phyloP scores from a whole-genome alignment of 2,797 vertebrate species.

The Lepus townsendii region DNA sequence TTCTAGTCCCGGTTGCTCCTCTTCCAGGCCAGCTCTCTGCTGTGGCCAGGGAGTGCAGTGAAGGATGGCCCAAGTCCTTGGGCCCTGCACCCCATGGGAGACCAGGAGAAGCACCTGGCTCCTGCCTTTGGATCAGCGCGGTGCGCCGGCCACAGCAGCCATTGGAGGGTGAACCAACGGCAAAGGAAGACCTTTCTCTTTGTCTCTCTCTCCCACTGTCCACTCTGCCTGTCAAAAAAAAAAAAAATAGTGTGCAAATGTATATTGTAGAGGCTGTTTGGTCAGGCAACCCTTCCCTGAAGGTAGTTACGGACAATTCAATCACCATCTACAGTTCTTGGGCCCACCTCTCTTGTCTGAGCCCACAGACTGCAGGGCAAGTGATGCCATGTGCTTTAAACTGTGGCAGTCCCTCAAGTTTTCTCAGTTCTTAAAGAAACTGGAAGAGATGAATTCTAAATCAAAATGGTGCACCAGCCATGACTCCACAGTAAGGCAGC shows the following conservation, averaged over 20 bases:
- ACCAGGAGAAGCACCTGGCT: no score
- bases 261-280: not conserved
- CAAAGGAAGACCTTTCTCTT: no score
- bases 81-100: no score
- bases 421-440: conserved; percentile 28
- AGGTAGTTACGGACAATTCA: not conserved
- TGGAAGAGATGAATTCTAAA: not conserved
- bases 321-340: not conserved
- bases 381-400: not conserved
- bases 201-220: no score
- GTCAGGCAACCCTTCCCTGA: not conserved
- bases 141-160: no score
- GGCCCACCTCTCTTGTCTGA: not conserved
- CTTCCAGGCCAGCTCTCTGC: no score
- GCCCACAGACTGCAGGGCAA: not conserved
- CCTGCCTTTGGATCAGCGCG: no score
- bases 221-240: no score
- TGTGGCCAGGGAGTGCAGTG: no score
- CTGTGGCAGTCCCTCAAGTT: not conserved
- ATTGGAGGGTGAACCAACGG: no score
- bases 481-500: conserved; percentile 3
- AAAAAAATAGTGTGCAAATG: not conserved
- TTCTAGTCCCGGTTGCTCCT: no score
- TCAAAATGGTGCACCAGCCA: not conserved
- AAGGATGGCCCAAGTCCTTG: no score